phyloP scores from a whole-genome alignment of 2,113 vertebrate genomes.

The Aix galericulata region DNA sequence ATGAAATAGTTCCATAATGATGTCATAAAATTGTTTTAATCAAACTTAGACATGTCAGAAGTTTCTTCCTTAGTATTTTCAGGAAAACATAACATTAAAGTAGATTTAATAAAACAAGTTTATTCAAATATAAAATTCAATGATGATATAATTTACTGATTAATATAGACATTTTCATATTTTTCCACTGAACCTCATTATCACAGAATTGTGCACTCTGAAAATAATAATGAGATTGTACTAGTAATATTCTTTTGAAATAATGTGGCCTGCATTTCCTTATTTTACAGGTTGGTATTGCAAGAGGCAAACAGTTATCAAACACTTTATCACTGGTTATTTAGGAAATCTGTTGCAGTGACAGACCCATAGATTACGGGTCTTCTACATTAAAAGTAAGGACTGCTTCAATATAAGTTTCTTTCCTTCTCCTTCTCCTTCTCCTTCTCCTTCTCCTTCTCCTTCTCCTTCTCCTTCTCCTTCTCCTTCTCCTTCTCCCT shows the following conservation, averaged over 20 bases:
- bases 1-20: neutral
- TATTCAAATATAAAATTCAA: neutral
- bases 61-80: neutral
- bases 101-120: neutral
- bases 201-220: neutral
- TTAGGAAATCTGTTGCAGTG: neutral
- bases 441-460: too few species aligned
- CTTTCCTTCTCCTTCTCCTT: too few species aligned
- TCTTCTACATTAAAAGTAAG: neutral
- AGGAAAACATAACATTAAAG: neutral
- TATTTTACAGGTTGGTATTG: neutral
- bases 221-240: neutral
- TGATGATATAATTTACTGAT: neutral
- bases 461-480: neutral
- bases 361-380: neutral
- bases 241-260: neutral
- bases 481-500: too few species aligned
- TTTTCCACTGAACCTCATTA: neutral
- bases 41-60: neutral
- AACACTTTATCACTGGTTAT: neutral
- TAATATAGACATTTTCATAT: neutral
- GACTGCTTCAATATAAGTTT: neutral
- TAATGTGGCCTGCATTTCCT: neutral
- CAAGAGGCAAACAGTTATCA: neutral
- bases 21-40: neutral